Evolutionary conservation across 2,797 vertebrate species (phyloP).

Genomic region (Acrocephalus scirpaceus): DNA sequence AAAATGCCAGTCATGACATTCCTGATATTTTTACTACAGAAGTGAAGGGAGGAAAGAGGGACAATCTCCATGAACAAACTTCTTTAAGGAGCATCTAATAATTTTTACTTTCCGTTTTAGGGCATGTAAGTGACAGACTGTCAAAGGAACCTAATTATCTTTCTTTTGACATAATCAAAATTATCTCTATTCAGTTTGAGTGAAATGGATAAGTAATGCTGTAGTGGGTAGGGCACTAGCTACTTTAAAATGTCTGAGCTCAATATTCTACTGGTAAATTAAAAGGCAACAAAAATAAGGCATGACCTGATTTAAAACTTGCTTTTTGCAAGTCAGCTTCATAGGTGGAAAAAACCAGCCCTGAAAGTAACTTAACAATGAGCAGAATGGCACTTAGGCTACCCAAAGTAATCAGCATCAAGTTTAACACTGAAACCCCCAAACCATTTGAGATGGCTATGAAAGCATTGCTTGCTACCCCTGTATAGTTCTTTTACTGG

Average conservation of each 20-base stretch:
- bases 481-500: neutral
- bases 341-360: neutral
- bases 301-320: neutral
- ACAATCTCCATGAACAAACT: neutral
- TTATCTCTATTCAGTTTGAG: neutral
- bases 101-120: neutral
- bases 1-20: neutral
- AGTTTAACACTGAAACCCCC: neutral
- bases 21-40: neutral
- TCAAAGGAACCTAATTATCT: neutral
- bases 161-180: neutral
- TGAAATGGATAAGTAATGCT: neutral
- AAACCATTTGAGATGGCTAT: neutral
- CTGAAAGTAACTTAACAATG: neutral
- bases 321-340: neutral
- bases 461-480: neutral
- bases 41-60: neutral
- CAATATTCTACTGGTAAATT: neutral
- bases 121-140: neutral
- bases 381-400: neutral
- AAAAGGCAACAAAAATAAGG: neutral
- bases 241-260: neutral
- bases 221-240: neutral
- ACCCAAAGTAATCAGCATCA: neutral
- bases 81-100: neutral